Evolutionary conservation across 2,113 vertebrate species (phyloP), one percentile per base, ranked within the genome.

Genomic region (Eptesicus fuscus): DNA sequence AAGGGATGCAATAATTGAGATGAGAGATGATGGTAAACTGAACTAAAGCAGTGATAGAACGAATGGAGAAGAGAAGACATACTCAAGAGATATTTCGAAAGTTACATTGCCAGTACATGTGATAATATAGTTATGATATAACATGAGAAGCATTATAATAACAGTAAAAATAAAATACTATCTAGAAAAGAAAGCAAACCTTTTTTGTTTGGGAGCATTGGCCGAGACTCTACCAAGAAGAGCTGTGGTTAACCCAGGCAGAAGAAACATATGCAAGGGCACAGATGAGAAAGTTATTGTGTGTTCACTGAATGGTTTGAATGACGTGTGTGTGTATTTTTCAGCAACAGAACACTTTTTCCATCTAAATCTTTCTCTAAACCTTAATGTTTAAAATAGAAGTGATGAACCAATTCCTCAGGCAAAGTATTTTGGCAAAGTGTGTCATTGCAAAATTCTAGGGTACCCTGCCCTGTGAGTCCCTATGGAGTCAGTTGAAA

Each of bases 361-460:
- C 8, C 77, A 79, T 59, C 4, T 44, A 87, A 73, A 71, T 79
- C 20, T 87, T 73, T 61, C 79, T 92, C 51, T 73, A 51, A 92
- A 73, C 12, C 17, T 82, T 67, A 37, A 37, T 83, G 35, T 83
- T 87, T 95, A 77, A 92, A 92, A 90, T 71, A 67, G 23, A 86
- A 90, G 23, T 32, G n/a, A 89, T 93, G 51, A 91, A 84, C 10
- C n/a, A 69, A 84, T 91, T 88, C 70, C 59, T 84, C 53, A 42
- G 42, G 16, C 32, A 53, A 86, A 22, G 78, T 82, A 71, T 76
- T 79, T 84, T 35, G 28, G 17, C 25, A 88, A 70, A 95, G 63
- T 56, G 44, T 35, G 82, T 79, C 59, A 61, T 74, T 59, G 65
- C 83, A 91, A 44, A 90, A 65, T 32, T 65, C 70, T 91, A 35